Evolutionary conservation across 2,113 vertebrate genomes (phyloP).

Genomic region (Azemiops feae): DNA sequence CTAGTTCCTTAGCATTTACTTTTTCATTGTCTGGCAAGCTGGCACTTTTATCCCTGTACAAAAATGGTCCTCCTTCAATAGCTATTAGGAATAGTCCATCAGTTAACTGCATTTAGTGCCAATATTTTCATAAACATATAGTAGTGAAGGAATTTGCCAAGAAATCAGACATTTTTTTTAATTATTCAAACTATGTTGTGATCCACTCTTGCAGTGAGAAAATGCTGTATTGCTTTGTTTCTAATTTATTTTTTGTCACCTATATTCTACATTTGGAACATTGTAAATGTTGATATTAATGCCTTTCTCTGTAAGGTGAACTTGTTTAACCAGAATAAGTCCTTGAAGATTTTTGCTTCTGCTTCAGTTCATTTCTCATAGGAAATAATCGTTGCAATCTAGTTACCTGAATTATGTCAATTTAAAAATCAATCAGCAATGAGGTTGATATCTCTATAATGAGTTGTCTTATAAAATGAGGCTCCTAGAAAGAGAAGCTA

Average conservation of each 20-base stretch:
- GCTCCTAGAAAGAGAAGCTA: conserved; percentile 24
- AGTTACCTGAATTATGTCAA: conserved; percentile 21
- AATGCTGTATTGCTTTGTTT: neutral
- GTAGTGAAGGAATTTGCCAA: neutral
- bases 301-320: neutral
- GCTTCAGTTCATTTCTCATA: neutral
- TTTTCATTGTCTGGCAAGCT: neutral
- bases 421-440: conserved; percentile 24
- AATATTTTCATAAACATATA: neutral
- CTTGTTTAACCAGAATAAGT: neutral
- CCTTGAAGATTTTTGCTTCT: neutral
- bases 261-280: rapidly evolving
- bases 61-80: neutral
- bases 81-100: neutral
- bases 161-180: neutral
- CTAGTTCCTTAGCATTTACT: neutral
- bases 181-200: neutral
- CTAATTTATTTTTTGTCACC: neutral
- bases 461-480: neutral
- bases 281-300: neutral
- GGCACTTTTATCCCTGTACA: neutral
- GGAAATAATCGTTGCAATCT: neutral
- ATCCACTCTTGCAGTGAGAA: neutral
- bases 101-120: neutral
- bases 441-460: conserved; percentile 18